Evolutionary conservation across 2,888 invertebrate species (phyloP), one percentile per base, ranked within the genome.

Genomic region (Teinopalpus imperialis): DNA sequence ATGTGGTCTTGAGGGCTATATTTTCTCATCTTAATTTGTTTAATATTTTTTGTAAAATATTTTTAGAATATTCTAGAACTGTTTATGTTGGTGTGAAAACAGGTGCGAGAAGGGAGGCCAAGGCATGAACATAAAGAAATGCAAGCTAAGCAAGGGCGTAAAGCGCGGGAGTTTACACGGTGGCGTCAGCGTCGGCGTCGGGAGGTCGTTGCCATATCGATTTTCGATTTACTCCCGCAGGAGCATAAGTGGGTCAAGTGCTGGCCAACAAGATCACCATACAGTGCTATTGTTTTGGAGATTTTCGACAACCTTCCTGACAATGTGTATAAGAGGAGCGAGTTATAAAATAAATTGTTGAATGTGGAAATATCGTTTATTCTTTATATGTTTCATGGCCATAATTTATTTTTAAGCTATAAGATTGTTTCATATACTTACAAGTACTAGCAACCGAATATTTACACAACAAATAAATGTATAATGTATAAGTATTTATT

Each of bases 181-280:
- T 55, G 59, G 60, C 60, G 61, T 52, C 31, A 8, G 60, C 54
- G 59, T 61, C 68, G 71, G 74, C 72, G 74, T 70, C 69, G 74
- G 43, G 61, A 57, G 66, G 67, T 70, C 70, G 71, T 70, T 69
- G 70, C 59, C 83, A 74, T 70, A 85, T 87, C 74, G 87, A 87
- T 86, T 87, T 81, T 86, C 86, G 85, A 87, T 87, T 87, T 87
- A 67, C 76, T 72, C 75, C 69, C 74, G 63, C 65, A 71, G 29
- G 13, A 29, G 71, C 74, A 75, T 57, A 83, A 77, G 63, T 87
- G 70, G 87, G 87, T 87, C 87, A 87, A 87, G 87, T 78, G 79
- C 81, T 77, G 62, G 62, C 61, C 58, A 62, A 61, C 59, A 55
- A 66, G 69, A 73, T 71, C 69, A 69, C 56, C 48, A 46, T 13